A percentile compares a stretch with the other conserved stretches of the same genome.
These are phyloP conservation scores for Pollenia labialis DNA, from an alignment of 2,888 invertebrate species.

Conservation along the genomic window DNA sequence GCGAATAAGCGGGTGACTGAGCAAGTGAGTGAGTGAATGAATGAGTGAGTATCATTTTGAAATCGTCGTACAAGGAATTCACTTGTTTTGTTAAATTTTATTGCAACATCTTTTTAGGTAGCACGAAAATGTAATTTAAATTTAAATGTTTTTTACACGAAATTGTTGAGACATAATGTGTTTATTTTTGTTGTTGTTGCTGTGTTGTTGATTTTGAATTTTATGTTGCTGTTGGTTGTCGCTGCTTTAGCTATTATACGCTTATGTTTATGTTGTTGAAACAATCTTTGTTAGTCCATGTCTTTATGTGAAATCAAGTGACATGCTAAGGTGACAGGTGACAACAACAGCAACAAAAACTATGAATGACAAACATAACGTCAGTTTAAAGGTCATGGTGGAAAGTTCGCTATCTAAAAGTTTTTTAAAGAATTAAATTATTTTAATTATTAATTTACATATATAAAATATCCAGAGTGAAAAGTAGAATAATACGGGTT, in stretches of 20 bases:
- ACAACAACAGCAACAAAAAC: conserved; percentile 53
- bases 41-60: conserved; percentile 64
- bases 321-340: conserved; percentile 70
- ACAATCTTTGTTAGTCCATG: conserved; percentile 55
- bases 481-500: too few species aligned
- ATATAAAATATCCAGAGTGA: too few species aligned
- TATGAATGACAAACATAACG: conserved; percentile 44
- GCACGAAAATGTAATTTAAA: conserved; percentile 82
- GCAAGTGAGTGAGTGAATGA: conserved; percentile 32
- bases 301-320: conserved; percentile 67
- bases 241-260: conserved; percentile 51
- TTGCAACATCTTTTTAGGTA: conserved; percentile 73
- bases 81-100: conserved; percentile 72
- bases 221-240: conserved; percentile 17
- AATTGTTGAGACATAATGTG: conserved; percentile 70
- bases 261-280: conserved; percentile 49
- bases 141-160: conserved; percentile 81
- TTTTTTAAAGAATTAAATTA: not conserved
- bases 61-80: conserved; percentile 70
- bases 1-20: conserved; percentile 37
- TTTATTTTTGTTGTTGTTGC: not conserved
- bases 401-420: conserved; percentile 27
- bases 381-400: conserved; percentile 50
- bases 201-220: not conserved
- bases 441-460: too few species aligned